Conservation (phyloP, 2,113 vertebrate species). For the Lophochroa leadbeateri region DNA sequence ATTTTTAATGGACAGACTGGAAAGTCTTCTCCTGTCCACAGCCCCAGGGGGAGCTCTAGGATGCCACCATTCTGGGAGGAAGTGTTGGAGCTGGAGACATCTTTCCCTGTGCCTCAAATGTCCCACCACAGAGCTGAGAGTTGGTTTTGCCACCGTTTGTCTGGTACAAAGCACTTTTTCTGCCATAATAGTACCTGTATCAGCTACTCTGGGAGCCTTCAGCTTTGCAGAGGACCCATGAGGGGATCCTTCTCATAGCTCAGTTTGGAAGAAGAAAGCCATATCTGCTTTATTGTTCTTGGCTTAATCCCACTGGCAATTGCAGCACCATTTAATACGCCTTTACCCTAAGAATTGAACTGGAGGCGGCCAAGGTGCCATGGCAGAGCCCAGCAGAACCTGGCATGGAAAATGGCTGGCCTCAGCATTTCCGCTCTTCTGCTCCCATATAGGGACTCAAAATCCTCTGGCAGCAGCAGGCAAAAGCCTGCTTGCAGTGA, state of each 20-base stretch:
- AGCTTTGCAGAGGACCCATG: background rate
- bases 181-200: background rate
- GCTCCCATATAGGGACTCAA: background rate
- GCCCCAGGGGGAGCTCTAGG: background rate
- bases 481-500: background rate
- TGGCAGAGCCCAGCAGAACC: background rate
- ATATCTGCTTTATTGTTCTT: background rate
- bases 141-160: background rate
- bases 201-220: background rate
- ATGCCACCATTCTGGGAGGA: background rate
- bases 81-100: background rate
- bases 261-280: background rate
- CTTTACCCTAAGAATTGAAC: background rate
- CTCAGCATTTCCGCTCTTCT: background rate
- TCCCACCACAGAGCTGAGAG: background rate
- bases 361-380: background rate
- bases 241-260: background rate
- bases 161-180: background rate
- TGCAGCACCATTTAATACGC: background rate
- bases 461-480: background rate
- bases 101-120: background rate
- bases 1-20: background rate
- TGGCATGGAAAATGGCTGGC: background rate
- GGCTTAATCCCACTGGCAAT: slow-evolving; percentile 16
- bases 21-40: background rate